Evolutionary conservation across 2,888 invertebrate genomes (phyloP), one percentile per base, ranked within the genome.

Genomic region (Caenorhabditis doughertyi): DNA sequence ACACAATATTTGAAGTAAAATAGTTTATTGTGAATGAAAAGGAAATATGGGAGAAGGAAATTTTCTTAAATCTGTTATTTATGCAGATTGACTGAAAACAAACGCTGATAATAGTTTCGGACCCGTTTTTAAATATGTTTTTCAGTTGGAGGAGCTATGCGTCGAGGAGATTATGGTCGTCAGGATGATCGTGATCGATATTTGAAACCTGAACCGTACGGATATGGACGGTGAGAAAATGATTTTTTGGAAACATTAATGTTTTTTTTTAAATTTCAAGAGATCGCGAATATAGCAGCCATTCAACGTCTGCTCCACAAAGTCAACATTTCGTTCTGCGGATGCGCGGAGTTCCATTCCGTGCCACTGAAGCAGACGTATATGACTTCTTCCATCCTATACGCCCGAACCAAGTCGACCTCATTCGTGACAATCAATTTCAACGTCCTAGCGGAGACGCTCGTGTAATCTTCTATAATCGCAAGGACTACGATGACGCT

Each of bases 311-410:
- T 16, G 39, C 44, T 4, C 49, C 62, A 13, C 58, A 56, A n/a
- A 53, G n/a, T 29, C 81, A 65, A 11, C 80, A 80, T 11, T 85
- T 84, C 55, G 71, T 85, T 16, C 65, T 87, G 32, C 80, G 82
- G 16, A 87, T 87, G 87, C 70, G 87, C 49, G 87, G 87, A 53
- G 77, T 87, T 0, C 87, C 87, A n/a, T 87, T 85, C 83, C 56
- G 85, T 67, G 83, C 87, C 25, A 81, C 73, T 16, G 85, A 85
- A 72, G 55, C 67, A 4, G 87, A 87, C 32, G 83, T 87, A 39
- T 81, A 81, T 35, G 83, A 84, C n/a, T 86, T 85, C 67, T 86
- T 86, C 72, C 68, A 62, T 44, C 85, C 84, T 9, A 76, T 80
- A 8, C 80, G 85, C 13, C 86, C 86, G 21, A 79, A 76, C 39